Percentiles rank a stretch among this genome's conserved stretches.
phyloP scores from a whole-genome alignment of 2,888 invertebrate species.

The Hypolimnas misippus region DNA sequence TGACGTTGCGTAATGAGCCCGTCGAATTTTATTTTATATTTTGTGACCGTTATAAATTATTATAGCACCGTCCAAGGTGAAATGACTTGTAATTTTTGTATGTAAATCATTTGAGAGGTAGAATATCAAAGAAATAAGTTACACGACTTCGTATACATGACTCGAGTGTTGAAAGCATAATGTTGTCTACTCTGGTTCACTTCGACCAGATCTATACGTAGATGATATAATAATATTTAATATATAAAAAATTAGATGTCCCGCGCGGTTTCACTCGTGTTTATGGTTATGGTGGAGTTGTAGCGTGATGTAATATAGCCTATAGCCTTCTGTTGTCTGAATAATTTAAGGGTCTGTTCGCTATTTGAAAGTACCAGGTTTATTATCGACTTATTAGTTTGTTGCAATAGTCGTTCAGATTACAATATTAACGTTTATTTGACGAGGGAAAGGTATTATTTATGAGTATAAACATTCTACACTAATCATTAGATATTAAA shows the following conservation, averaged over 20 bases:
- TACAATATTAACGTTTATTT: background rate
- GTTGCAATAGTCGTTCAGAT: background rate
- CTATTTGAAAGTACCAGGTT: background rate
- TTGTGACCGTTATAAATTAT: slow-evolving; percentile 66
- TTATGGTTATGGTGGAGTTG: too few relatives aligned
- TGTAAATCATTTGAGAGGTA: slow-evolving; percentile 17
- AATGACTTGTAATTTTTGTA: slow-evolving; percentile 24
- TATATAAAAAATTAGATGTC: background rate
- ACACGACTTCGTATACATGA: background rate
- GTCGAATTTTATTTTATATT: slow-evolving; percentile 75
- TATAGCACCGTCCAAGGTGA: slow-evolving; percentile 29
- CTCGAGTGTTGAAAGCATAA: background rate
- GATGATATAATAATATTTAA: background rate
- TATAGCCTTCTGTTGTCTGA: too few relatives aligned
- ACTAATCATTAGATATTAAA: background rate
- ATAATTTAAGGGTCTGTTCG: background rate
- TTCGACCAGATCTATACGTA: background rate
- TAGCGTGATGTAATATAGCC: too few relatives aligned
- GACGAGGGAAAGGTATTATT: background rate
- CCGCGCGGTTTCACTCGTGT: too few relatives aligned
- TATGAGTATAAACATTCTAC: background rate
- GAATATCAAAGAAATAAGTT: slow-evolving; percentile 6
- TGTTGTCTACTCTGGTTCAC: background rate
- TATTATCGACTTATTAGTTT: background rate
- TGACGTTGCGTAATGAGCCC: slow-evolving; percentile 73